Evolutionary conservation across 2,113 vertebrate species (phyloP), one percentile per base, ranked within the genome.

Genomic region (Cavia aperea): DNA sequence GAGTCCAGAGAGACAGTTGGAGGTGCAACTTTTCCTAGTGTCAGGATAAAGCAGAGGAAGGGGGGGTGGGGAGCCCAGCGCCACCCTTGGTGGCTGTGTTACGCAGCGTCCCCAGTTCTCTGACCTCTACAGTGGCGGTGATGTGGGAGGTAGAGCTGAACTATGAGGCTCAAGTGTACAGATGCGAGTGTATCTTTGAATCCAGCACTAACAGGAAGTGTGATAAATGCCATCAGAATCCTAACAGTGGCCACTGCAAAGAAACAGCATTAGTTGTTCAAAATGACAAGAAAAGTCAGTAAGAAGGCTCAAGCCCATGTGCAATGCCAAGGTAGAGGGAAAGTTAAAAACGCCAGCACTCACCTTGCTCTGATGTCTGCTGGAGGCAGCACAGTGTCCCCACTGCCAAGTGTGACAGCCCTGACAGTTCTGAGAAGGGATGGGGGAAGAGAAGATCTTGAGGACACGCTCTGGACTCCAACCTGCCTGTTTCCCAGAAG

Each of bases 1-100:
- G 63, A 31, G 75, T 60, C 49, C 51, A 43, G 83, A 63, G 78
- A 90, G 72, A 75, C 5, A 51, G 58, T 5, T 13, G 9, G 58
- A 81, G 75, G 60, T 5, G 10, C 12, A 1, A 14, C 39, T 51
- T 86, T 81, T 66, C 58, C 26, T 21, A 19, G 31, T n/a, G 33
- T 63, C 39, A 66, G 62, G 46, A 26, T 43, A 33, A 46, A 81
- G 33, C 72, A 7, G 39, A 24, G 46, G 70, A 43, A 31, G 36
- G 43, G n/a, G 26, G 36, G 60, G 1, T 1, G 1, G 43, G 19
- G 56, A 58, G 39, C 10, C 46, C 10, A n/a, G 23, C 4, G 1
- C 39, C 26, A 15, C 36, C 1, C 33, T n/a, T 24, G 31, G 49
- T 66, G 33, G 75, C 73, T 11, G 0, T 18, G 31, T 54, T 33